phyloP scores from a whole-genome alignment of 2,797 vertebrate genomes.

The Tokudaia muenninki region DNA sequence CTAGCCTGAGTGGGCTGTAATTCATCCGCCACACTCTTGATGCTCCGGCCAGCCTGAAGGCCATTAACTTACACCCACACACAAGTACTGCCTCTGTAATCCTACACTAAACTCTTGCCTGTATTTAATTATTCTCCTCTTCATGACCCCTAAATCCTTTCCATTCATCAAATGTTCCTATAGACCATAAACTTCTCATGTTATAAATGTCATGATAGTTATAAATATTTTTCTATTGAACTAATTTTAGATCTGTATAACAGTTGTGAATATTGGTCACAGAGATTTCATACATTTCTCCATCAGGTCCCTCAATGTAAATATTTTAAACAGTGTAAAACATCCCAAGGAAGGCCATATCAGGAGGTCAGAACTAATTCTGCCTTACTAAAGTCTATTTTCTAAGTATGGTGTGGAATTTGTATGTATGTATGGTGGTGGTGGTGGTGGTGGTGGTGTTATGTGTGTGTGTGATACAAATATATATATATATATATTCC shows the following conservation, averaged over 20 bases:
- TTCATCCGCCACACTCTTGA: neutral
- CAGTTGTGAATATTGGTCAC: constrained; percentile 26
- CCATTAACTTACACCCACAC: neutral
- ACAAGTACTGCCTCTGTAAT: neutral
- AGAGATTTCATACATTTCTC: neutral
- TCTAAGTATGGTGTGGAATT: neutral
- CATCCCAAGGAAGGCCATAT: neutral
- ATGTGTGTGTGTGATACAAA: neutral
- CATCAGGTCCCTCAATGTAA: neutral
- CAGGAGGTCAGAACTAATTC: neutral
- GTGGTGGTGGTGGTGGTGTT: neutral
- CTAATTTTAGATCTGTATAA: constrained; percentile 39
- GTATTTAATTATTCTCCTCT: constrained; percentile 12
- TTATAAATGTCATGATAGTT: constrained; percentile 33
- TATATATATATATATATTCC: neutral
- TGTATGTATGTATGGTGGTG: neutral
- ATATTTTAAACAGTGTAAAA: constrained; percentile 22
- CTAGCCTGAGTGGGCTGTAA: neutral
- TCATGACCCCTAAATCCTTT: neutral
- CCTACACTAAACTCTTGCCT: neutral
- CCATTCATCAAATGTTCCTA: constrained; percentile 17
- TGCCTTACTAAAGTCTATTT: neutral
- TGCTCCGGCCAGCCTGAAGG: neutral
- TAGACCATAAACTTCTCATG: neutral
- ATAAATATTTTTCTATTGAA: constrained; percentile 38